Percentiles rank a stretch among this genome's conserved stretches.
Conservation (phyloP, 2,113 vertebrate species). For the Zootoca vivipara region DNA sequence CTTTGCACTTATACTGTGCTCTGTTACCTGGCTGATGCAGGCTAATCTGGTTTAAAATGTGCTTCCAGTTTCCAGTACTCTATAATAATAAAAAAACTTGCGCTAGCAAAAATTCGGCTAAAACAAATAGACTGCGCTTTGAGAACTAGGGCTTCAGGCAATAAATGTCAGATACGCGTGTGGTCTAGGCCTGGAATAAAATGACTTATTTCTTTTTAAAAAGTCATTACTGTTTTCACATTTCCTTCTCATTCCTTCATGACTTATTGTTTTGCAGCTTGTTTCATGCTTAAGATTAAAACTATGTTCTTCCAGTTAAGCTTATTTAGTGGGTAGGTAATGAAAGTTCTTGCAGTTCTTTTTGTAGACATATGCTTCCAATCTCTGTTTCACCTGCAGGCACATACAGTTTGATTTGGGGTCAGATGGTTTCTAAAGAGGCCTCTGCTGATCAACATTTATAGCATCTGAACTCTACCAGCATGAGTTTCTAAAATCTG, state of each 20-base stretch:
- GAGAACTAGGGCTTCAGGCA: too few relatives aligned
- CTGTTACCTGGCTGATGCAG: not conserved
- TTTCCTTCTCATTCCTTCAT: not conserved
- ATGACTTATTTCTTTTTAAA: not conserved
- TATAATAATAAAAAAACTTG: too few relatives aligned
- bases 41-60: too few relatives aligned
- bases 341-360: not conserved
- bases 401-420: not conserved
- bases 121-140: too few relatives aligned
- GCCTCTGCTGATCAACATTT: not conserved
- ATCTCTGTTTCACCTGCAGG: not conserved
- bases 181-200: not conserved
- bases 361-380: not conserved
- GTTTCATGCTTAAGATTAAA: slow-evolving; percentile 7
- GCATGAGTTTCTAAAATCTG: not conserved
- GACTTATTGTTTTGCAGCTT: not conserved
- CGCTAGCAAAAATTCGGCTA: too few relatives aligned
- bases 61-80: too few relatives aligned
- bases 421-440: not conserved
- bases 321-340: not conserved
- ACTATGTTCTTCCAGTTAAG: not conserved
- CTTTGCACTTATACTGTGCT: not conserved
- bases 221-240: not conserved
- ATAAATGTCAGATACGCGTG: not conserved
- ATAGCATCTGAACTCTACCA: not conserved